Evolutionary conservation across 2,888 invertebrate species (phyloP), one percentile per base, ranked within the genome.

Genomic region (Tetragonula carbonaria): DNA sequence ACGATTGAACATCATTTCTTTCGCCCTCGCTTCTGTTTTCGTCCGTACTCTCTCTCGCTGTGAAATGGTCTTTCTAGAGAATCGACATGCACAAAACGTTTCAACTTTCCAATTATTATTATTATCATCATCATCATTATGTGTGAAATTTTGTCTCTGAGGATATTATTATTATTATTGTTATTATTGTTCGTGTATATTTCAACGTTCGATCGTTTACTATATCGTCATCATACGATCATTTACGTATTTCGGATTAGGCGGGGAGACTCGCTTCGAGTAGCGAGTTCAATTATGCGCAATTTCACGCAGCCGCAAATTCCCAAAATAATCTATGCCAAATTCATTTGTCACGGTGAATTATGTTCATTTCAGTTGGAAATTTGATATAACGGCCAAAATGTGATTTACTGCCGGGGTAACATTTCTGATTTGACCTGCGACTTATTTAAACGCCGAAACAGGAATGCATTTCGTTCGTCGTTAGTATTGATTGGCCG

Each of bases 291-390:
- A 14, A n/a, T 74, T 51, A 33, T 65, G 51, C 6, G 38, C 71
- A 80, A 74, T 71, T 74, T 71, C 74, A 74, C n/a, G 66, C 53
- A 18, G 68, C 23, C 70, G n/a, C 45, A 51, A 8, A 23, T 3
- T 21, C 13, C 65, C 18, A 66, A 70, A 74, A 74, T 57, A 74
- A 80, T 70, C 53, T 28, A 23, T 6, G 13, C 16, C 8, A 33
- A 74, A 74, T 66, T 74, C 59, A 71, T 80, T 80, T 82, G 81
- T 82, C 71, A 38, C 59, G 14, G 53, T 59, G 53, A 23, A 33
- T 80, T 59, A 53, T 45, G n/a, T 74, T 71, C 81, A 21, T 53
- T 66, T 28, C 33, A 45, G 28, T 28, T 50, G 51, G 57, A 38
- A 55, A 33, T 65, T 65, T 50, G 66, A 71, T 74, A 71, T 74